Evolutionary conservation across 2,888 invertebrate species (phyloP), one percentile per base, ranked within the genome.

Genomic region (Scaptomyza caliginosa): DNA sequence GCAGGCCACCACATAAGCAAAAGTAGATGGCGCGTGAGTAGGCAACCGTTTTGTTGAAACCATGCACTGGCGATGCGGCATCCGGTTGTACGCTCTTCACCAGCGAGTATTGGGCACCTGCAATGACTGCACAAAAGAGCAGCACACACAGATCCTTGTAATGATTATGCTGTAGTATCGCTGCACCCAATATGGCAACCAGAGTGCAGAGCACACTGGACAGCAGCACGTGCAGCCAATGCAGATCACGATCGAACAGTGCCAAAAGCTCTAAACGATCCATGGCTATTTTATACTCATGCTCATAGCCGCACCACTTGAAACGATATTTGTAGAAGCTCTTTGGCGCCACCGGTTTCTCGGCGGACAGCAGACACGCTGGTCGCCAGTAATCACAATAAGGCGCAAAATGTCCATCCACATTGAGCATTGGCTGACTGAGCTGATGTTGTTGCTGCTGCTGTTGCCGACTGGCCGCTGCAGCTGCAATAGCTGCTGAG

Each of bases 81-180:
- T 99, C 99, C 0, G 99, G 99, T 89, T 99, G 99, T 1, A 99
- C 99, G 77, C 98, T 98, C 92, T 99, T 99, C 71, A 99, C 92
- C 74, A 99, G 92, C 0, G 98, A 98, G 91, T 99, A 99, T 91
- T 99, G 99, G 88, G 98, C 98, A 13, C 98, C 96, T 0, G 99
- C 99, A 83, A 99, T 97, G n/a, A 99, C 97, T 82, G 98, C 96
- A 92, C 99, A 99, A 91, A 99, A 98, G 89, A 98, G 93, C 90
- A 99, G 97, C 13, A 98, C 96, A 85, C 95, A 96, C 52, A 99
- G 94, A 90, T 99, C 99, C 82, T 95, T 94, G 92, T 97, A 99
- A 90, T 98, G 96, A 46, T 96, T 95, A 42, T 95, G 93, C 88
- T 96, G 95, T 6, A 99, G 92, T 26, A 98, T 94, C 66, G 95